Evolutionary conservation across 2,888 invertebrate genomes (phyloP).

Genomic region (Epirrhoe tristata): DNA sequence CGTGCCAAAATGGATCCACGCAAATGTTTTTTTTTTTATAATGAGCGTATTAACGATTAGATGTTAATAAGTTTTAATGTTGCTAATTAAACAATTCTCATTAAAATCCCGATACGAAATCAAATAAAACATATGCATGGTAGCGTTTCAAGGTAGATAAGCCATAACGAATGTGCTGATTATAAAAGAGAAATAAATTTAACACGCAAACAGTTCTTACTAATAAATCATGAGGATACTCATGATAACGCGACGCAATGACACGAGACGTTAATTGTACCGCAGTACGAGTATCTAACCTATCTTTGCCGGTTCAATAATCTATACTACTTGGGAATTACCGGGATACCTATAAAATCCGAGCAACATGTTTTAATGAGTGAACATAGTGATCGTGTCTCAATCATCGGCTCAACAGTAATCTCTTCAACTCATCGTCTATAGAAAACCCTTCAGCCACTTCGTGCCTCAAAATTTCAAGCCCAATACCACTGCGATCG

Average conservation of each 20-base stretch:
- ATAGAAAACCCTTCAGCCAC: slow-evolving; percentile 16
- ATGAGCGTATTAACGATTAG: neutral
- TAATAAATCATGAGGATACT: slow-evolving; percentile 24
- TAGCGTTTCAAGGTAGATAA: slow-evolving; percentile 13
- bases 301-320: slow-evolving; percentile 4
- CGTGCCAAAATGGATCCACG: too few relatives aligned
- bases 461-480: neutral
- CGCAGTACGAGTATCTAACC: slow-evolving; percentile 10
- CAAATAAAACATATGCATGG: slow-evolving; percentile 11
- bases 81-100: neutral
- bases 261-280: slow-evolving; percentile 20
- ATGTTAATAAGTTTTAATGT: too few relatives aligned
- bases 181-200: slow-evolving; percentile 21
- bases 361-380: neutral
- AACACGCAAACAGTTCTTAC: slow-evolving; percentile 18
- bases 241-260: slow-evolving; percentile 19
- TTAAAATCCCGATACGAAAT: neutral
- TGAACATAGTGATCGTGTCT: slow-evolving; percentile 5
- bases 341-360: neutral
- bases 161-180: slow-evolving; percentile 15
- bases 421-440: slow-evolving; percentile 15
- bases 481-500: slow-evolving; percentile 4
- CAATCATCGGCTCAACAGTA: slow-evolving; percentile 15
- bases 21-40: too few relatives aligned
- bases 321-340: slow-evolving; percentile 6